These are phyloP conservation scores for Cheilosia urbana DNA, from an alignment of 2,888 invertebrate species.

Conservation along the genomic window DNA sequence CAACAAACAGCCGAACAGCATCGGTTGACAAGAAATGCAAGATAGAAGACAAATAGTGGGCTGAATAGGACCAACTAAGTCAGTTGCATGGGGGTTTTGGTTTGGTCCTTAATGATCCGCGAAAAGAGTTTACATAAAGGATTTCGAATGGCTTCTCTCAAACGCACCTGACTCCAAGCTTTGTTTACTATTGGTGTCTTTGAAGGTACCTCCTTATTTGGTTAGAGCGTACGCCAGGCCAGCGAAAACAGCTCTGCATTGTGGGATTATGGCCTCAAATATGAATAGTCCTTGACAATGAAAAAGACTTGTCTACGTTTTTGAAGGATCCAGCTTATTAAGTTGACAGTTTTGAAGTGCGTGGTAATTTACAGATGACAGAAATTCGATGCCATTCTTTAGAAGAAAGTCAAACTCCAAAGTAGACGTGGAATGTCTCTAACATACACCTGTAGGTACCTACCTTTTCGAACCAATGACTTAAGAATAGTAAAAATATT, in stretches of 20 bases:
- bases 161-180: neutral
- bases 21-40: conserved; percentile 48
- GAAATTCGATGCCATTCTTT: no score
- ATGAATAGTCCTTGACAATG: no score
- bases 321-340: no score
- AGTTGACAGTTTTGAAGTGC: no score
- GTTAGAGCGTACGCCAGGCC: conserved; percentile 49
- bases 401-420: no score
- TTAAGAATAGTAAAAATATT: no score
- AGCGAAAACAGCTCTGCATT: neutral
- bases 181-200: conserved; percentile 2
- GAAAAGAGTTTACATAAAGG: conserved; percentile 50
- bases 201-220: conserved; percentile 26
- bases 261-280: neutral
- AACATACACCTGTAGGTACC: no score
- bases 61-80: conserved; percentile 13
- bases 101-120: conserved; percentile 26
- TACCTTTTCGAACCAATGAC: no score
- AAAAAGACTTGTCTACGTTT: no score
- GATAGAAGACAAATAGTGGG: conserved; percentile 58
- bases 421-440: no score
- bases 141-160: conserved; percentile 22
- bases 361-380: no score
- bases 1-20: conserved; percentile 15
- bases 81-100: neutral